Evolutionary conservation across 2,797 vertebrate genomes (phyloP), one percentile per base, ranked within the genome.

Genomic region (Prionace glauca): DNA sequence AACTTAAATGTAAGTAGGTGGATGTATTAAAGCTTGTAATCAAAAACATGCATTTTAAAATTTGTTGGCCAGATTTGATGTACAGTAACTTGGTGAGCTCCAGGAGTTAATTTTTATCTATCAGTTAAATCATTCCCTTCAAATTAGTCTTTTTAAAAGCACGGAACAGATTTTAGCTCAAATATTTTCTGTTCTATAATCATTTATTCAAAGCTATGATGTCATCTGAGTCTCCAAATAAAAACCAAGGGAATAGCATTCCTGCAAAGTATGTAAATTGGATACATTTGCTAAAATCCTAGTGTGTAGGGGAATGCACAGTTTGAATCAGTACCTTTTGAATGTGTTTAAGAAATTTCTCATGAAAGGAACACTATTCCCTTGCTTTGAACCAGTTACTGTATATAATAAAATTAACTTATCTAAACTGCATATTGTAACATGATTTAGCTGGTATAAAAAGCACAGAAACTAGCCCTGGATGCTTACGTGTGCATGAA

Each of bases 21-120:
- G 22, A 94, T 72, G 65, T 45, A 45, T 77, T 95, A 56, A 56
- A 74, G 29, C 71, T 60, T 77, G 93, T 95, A 50, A 95, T 95
- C 93, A 95, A 95, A 95, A 95, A 95, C 93, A 95, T 95, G 32
- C 93, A 95, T 95, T 95, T 94, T 95, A 60, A 95, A 74, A 56
- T 74, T 56, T 41, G 74, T 60, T 95, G 56, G 93, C 93, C 93
- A 95, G 93, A 77, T 69, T 56, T 77, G 12, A 95, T 95, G 93
- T 95, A 95, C 93, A 95, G 93, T 95, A 74, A 26, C 69, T 60
- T 56, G 14, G 45, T 95, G 93, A 77, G 93, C 93, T 95, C 93
- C 93, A 74, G 93, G 93, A 95, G 71, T 60, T 95, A 95, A 72
- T 95, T 95, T 72, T 60, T 50, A 50, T 95, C 71, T 50, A 50